A percentile compares a stretch with the other conserved stretches of the same genome.
These are phyloP conservation scores for Proterorhinus semilunaris DNA, from an alignment of 2,113 vertebrate species.

Conservation along the genomic window DNA sequence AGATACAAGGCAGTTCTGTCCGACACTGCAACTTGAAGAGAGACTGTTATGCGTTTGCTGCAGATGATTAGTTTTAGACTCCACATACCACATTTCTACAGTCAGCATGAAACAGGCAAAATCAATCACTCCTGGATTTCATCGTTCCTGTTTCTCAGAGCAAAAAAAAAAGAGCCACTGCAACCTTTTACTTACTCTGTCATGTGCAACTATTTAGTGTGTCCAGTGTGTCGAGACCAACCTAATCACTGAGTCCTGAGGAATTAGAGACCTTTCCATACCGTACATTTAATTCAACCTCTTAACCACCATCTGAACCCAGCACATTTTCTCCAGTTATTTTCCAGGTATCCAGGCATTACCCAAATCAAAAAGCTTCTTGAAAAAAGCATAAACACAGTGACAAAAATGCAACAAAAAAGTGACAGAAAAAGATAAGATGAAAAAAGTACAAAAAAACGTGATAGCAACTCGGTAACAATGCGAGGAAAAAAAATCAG, in stretches of 20 bases:
- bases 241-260: neutral
- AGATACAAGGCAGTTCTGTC: neutral
- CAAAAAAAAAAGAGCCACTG: neutral
- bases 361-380: no score
- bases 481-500: no score
- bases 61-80: constrained; percentile 1
- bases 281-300: neutral
- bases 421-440: no score
- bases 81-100: constrained; percentile 5
- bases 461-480: no score
- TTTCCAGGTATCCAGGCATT: no score
- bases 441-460: no score
- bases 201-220: neutral
- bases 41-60: neutral
- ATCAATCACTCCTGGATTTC: neutral
- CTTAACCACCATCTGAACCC: no score
- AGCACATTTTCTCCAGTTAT: no score
- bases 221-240: neutral
- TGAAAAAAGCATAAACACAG: no score
- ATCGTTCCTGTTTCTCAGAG: neutral
- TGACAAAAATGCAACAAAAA: no score
- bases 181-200: neutral
- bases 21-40: neutral
- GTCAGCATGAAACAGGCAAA: neutral
- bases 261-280: neutral